Evolutionary conservation across 2,888 invertebrate species (phyloP).

Genomic region (Campopleginae sp.): DNA sequence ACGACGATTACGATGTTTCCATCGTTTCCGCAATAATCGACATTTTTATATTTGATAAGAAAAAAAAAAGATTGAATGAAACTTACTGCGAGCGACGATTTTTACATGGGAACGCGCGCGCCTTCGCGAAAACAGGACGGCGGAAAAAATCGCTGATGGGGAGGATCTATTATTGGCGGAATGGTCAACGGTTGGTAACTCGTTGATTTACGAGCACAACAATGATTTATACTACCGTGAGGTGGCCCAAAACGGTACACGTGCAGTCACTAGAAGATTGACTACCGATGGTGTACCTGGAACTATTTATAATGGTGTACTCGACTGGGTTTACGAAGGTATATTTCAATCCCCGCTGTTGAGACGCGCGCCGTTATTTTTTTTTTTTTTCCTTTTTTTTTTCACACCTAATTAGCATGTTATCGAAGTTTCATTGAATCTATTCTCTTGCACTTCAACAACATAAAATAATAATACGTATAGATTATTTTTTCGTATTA

Average conservation of each 20-base stretch:
- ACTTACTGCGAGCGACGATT: neutral
- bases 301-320: constrained; percentile 91
- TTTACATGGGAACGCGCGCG: neutral
- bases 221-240: constrained; percentile 89
- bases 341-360: constrained; percentile 63
- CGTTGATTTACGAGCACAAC: constrained; percentile 87
- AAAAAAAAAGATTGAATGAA: neutral
- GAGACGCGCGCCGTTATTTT: too few species aligned
- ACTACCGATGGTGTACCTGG: constrained; percentile 88
- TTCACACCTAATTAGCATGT: too few species aligned
- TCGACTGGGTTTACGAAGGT: constrained; percentile 98
- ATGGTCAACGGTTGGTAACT: constrained; percentile 86
- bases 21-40: neutral
- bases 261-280: constrained; percentile 83
- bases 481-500: neutral
- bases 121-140: constrained; percentile 81
- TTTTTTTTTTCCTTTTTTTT: too few species aligned
- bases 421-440: too few species aligned
- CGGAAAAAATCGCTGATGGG: constrained; percentile 85
- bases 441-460: too few species aligned
- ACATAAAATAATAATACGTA: too few species aligned
- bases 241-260: constrained; percentile 64
- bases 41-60: neutral
- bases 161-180: constrained; percentile 87
- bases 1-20: constrained; percentile 74